phyloP scores from a whole-genome alignment of 2,888 invertebrate species.

The Alitta virens region DNA sequence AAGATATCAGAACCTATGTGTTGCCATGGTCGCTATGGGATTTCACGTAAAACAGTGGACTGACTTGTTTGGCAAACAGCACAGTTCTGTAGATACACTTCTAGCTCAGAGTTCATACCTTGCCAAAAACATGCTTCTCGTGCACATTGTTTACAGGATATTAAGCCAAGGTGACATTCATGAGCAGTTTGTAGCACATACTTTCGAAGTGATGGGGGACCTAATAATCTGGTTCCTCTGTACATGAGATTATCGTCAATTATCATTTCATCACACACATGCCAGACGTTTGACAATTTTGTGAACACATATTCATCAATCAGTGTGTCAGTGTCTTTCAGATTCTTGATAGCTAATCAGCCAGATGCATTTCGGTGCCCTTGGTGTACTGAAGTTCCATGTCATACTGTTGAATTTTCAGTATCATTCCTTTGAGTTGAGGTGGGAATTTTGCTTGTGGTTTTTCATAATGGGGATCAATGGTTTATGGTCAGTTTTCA shows the following conservation, averaged over 20 bases:
- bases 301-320: not conserved
- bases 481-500: conserved; percentile 23
- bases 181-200: not conserved
- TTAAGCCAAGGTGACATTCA: not conserved
- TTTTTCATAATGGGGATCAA: conserved; percentile 22
- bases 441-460: conserved; percentile 6
- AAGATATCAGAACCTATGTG: not conserved
- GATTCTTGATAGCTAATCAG: conserved; percentile 23
- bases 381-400: conserved; percentile 16
- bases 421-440: conserved; percentile 23
- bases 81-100: not conserved
- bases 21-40: not conserved
- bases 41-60: not conserved
- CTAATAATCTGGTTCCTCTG: not conserved
- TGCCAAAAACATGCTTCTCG: not conserved
- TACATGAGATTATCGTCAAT: not conserved
- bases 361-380: conserved; percentile 22
- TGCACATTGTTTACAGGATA: not conserved
- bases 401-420: conserved; percentile 22
- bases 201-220: not conserved
- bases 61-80: not conserved
- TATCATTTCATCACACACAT: not conserved
- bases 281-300: not conserved
- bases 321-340: too few species aligned
- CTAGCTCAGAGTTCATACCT: not conserved